Conservation (phyloP, 2,113 vertebrate genomes). For the Rhabdomys dilectus region DNA sequence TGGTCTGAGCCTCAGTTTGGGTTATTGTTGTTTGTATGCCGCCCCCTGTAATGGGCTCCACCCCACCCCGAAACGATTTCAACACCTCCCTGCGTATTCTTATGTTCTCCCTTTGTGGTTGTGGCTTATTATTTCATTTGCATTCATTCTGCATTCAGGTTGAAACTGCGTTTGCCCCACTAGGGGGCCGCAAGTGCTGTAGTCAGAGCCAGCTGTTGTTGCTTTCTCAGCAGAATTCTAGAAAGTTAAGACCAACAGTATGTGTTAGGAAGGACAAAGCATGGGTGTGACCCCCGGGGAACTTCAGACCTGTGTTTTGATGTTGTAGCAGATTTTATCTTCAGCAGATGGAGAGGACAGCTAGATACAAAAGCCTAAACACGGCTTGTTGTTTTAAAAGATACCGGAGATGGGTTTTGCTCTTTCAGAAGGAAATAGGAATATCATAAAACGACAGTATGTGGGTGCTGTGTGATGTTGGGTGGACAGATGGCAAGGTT, state of each 20-base stretch:
- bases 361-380: not conserved
- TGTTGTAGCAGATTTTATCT: not conserved
- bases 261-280: not conserved
- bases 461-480: not conserved
- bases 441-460: not conserved
- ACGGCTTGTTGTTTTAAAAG: constrained; percentile 9
- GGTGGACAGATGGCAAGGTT: not conserved
- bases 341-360: not conserved
- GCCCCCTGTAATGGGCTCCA: not conserved
- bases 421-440: not conserved
- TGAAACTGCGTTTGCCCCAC: constrained; percentile 63
- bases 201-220: not conserved
- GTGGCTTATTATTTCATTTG: constrained; percentile 30
- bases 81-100: not conserved
- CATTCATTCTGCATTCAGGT: constrained; percentile 20
- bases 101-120: not conserved
- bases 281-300: accelerated
- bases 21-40: not conserved
- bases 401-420: not conserved
- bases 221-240: constrained; percentile 25
- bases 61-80: not conserved
- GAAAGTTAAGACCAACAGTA: constrained; percentile 22
- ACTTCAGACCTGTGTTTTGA: not conserved
- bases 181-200: constrained; percentile 73
- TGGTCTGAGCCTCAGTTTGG: not conserved